Percentiles rank a stretch among this genome's conserved stretches.
Evolutionary conservation across 1,140 invertebrate genomes (phyloP).

Genomic region (Orchestia grillus): DNA sequence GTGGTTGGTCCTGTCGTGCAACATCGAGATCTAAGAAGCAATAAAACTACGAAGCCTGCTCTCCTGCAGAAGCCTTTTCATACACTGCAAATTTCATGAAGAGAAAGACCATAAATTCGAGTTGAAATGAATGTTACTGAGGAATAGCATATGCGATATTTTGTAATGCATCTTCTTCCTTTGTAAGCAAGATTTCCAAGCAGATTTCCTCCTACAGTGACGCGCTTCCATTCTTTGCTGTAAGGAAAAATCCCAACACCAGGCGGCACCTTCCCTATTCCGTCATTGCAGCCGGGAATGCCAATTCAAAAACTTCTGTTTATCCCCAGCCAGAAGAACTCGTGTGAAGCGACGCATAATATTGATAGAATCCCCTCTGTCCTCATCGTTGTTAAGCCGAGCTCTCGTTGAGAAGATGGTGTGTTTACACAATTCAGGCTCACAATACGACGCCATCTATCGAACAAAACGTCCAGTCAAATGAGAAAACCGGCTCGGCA

Average conservation of each 20-base stretch:
- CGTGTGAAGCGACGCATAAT: constrained; percentile 22
- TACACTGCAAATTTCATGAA: neutral
- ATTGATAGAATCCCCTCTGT: constrained; percentile 49
- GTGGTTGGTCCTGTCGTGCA: no score
- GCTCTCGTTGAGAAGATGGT: neutral
- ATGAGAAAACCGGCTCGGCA: constrained; percentile 45
- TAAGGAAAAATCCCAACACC: neutral
- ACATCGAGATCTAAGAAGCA: no score
- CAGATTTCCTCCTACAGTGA: neutral
- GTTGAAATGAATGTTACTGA: neutral
- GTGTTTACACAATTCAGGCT: constrained; percentile 26
- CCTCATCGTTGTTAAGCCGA: constrained; percentile 14
- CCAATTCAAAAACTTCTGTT: constrained; percentile 1
- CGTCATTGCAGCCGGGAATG: neutral
- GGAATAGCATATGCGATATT: neutral
- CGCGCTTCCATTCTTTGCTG: neutral
- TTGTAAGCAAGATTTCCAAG: neutral
- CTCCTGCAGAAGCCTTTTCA: neutral
- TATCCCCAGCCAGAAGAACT: neutral
- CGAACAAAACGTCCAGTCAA: constrained; percentile 54
- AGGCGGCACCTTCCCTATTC: neutral
- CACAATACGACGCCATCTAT: constrained; percentile 49
- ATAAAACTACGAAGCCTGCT: no score
- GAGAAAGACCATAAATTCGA: neutral
- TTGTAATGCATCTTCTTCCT: neutral